Percentiles rank a stretch among this genome's conserved stretches.
Evolutionary conservation across 2,797 vertebrate species (phyloP).

Genomic region (Neomorphus geoffroyi): DNA sequence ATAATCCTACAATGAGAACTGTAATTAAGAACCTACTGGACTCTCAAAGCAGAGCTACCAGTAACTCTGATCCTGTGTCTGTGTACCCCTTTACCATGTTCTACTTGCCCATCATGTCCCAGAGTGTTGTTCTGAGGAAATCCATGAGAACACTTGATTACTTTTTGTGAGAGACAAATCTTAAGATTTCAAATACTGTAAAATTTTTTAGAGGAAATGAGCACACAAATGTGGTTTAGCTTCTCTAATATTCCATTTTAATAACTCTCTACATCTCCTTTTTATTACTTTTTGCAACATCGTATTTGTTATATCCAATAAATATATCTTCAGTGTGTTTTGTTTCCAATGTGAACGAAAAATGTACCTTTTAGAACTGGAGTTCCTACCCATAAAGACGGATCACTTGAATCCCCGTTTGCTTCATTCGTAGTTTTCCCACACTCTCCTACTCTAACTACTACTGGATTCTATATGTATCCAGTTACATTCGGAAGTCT

Average conservation of each 20-base stretch:
- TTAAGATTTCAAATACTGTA: not conserved
- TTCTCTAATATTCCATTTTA: constrained; percentile 35
- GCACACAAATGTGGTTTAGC: not conserved
- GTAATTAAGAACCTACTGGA: not conserved
- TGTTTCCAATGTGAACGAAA: not conserved
- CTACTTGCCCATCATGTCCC: not conserved
- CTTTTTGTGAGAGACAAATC: not conserved
- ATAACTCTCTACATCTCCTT: not conserved
- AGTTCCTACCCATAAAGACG: not conserved
- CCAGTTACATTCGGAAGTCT: not conserved
- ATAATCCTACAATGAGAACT: not conserved
- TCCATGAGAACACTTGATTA: not conserved
- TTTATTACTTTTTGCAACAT: constrained; percentile 38
- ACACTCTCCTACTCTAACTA: not conserved
- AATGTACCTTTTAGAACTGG: not conserved
- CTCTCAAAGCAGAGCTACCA: not conserved
- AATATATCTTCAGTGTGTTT: constrained; percentile 9
- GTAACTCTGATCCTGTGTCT: not conserved
- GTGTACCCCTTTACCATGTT: not conserved
- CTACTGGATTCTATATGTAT: not conserved
- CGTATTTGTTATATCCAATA: constrained; percentile 21
- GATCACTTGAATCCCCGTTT: not conserved
- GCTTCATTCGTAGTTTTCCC: not conserved
- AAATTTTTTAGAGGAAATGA: constrained; percentile 23
- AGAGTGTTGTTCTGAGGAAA: not conserved